Evolutionary conservation across 2,888 invertebrate genomes (phyloP), one percentile per base, ranked within the genome.

Genomic region (Hanleya hanleyi): DNA sequence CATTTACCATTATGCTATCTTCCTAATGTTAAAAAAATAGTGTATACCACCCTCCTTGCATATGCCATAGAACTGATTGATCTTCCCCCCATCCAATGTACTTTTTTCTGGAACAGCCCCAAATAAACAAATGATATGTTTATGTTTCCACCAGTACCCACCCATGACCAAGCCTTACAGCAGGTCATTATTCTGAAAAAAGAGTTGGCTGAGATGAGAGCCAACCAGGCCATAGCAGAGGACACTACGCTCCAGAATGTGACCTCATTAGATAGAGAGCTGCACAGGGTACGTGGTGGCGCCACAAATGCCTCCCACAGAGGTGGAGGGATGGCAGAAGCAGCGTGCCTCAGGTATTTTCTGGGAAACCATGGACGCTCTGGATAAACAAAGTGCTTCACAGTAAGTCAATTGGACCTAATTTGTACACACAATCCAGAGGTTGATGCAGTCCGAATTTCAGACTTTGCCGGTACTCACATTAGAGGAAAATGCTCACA

Each of bases 131-230:
- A 18, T 41, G 18, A 12, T 41, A 32, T 37, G 6, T 67, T 6
- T n/a, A 15, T 69, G 22, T 64, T 33, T 49, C 65, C 29, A 50
- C 4, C 78, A 89, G 89, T 90, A 67, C 88, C 89, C 18, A 86
- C 84, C 50, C 86, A 89, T 37, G 89, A 90, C 74, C 88, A 90
- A 70, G 90, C 90, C 5, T 77, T 90, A 33, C 90, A 90, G 69
- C 89, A 90, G 73, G 90, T 90, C 38, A 84, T 89, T 66, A 74
- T 88, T 70, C 81, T 90, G 64, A 90, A 90, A 83, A 90, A 89
- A 77, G 89, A 91, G 77, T 77, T 90, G 70, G 89, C 90, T 5
- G 90, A 90, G 77, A 84, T 90, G 82, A 77, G 88, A 69, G 88
- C 87, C 61, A 86, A 84, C 71, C 87, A 90, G 67, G 77, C 79